A percentile compares a stretch with the other conserved stretches of the same genome.
Conservation (phyloP, 2,113 vertebrate genomes). For the Prionailurus viverrinus region DNA sequence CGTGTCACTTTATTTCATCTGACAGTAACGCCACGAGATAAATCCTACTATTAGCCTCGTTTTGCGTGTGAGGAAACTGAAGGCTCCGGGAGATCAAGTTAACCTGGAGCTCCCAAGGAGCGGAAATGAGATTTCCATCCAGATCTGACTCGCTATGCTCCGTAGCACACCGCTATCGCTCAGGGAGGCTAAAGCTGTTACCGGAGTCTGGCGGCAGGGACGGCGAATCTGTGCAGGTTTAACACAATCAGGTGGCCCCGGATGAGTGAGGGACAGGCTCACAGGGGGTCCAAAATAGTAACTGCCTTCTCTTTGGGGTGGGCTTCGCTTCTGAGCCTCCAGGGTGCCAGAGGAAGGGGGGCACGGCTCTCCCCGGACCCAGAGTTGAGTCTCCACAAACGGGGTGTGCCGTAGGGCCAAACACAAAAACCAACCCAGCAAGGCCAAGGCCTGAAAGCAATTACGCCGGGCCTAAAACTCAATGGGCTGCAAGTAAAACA, state of each 20-base stretch:
- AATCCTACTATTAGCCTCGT: neutral
- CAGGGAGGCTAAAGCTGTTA: neutral
- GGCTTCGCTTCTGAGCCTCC: neutral
- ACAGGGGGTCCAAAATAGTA: neutral
- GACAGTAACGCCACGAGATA: neutral
- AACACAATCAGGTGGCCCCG: neutral
- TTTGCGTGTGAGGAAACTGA: neutral
- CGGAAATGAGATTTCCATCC: neutral
- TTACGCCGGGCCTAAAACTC: slow-evolving; percentile 38
- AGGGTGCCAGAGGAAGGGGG: neutral
- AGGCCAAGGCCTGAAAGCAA: slow-evolving; percentile 27
- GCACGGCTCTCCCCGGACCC: neutral
- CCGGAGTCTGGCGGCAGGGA: neutral
- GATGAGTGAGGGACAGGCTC: neutral
- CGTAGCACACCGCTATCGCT: neutral
- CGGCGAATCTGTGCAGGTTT: neutral
- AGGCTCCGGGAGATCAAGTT: neutral
- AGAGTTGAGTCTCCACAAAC: neutral
- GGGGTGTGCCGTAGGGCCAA: neutral
- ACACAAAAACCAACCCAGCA: neutral
- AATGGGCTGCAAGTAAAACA: slow-evolving; percentile 46
- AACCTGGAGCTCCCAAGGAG: neutral
- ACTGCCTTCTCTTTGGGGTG: neutral
- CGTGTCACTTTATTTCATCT: neutral
- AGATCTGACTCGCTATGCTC: neutral